Conservation (phyloP, 2,113 vertebrate genomes). For the Nanger granti region DNA sequence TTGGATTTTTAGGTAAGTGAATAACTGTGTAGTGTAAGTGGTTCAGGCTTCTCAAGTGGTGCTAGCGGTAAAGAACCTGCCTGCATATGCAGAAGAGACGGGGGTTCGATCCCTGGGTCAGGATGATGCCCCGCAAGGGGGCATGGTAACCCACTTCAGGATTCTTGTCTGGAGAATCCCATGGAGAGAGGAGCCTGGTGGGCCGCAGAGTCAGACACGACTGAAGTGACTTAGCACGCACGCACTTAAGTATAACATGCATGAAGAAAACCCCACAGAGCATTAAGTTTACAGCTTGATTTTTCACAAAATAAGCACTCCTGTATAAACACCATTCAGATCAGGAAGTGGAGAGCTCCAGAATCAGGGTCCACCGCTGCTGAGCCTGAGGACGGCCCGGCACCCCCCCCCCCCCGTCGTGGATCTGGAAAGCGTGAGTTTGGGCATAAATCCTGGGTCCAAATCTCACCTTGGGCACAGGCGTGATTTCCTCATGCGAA, state of each 20-base stretch:
- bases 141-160: too few species aligned
- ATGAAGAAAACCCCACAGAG: background rate
- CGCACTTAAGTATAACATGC: background rate
- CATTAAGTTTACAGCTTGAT: background rate
- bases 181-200: background rate
- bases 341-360: background rate
- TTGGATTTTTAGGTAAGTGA: background rate
- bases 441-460: background rate
- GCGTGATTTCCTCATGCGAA: background rate
- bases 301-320: background rate
- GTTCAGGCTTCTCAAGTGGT: background rate
- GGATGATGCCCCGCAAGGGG: too few species aligned
- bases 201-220: background rate
- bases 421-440: background rate
- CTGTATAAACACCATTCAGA: background rate
- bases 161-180: background rate
- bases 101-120: background rate
- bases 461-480: background rate
- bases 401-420: background rate
- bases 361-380: background rate
- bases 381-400: background rate
- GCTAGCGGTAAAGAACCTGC: background rate
- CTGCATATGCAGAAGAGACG: background rate
- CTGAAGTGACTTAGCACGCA: background rate
- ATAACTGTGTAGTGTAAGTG: background rate